Conservation (phyloP, 2,113 vertebrate genomes). For the Syrmaticus mikado region DNA sequence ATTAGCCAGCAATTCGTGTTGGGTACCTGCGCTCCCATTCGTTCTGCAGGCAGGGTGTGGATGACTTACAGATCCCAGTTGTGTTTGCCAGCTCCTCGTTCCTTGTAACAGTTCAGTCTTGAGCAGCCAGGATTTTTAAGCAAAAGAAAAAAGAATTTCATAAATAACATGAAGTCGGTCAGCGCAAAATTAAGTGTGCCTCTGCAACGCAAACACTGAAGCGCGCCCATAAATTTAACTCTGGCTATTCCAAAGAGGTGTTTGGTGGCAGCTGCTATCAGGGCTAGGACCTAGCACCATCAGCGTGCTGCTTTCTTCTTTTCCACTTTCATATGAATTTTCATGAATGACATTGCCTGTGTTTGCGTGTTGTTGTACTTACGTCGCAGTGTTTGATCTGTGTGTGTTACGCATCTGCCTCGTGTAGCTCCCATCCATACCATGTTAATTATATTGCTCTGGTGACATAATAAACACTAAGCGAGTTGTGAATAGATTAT, state of each 20-base stretch:
- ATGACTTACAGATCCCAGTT: not conserved
- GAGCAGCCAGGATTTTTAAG: not conserved
- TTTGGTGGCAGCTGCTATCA: not conserved
- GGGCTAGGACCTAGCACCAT: not conserved
- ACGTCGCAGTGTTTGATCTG: not conserved
- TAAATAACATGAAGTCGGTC: not conserved
- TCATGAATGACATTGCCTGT: not conserved
- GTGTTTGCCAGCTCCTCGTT: not conserved
- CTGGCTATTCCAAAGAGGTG: not conserved
- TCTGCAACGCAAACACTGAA: not conserved
- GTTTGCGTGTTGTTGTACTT: slow-evolving; percentile 1
- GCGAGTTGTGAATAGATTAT: slow-evolving; percentile 63
- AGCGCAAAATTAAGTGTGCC: not conserved
- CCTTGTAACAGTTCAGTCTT: not conserved
- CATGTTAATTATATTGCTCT: slow-evolving; percentile 66
- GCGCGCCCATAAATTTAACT: not conserved
- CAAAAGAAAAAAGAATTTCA: not conserved
- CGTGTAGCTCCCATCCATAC: not conserved
- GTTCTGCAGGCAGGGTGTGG: not conserved
- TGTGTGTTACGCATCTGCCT: slow-evolving; percentile 15
- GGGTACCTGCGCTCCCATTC: fast-evolving
- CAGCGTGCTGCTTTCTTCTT: not conserved
- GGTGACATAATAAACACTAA: slow-evolving; percentile 70
- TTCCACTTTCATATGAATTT: not conserved
- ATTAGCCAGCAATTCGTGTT: not conserved